These are phyloP conservation scores for Gnathonemus echidnorhynchus DNA, from an alignment of 2,113 vertebrate genomes.

Conservation along the genomic window DNA sequence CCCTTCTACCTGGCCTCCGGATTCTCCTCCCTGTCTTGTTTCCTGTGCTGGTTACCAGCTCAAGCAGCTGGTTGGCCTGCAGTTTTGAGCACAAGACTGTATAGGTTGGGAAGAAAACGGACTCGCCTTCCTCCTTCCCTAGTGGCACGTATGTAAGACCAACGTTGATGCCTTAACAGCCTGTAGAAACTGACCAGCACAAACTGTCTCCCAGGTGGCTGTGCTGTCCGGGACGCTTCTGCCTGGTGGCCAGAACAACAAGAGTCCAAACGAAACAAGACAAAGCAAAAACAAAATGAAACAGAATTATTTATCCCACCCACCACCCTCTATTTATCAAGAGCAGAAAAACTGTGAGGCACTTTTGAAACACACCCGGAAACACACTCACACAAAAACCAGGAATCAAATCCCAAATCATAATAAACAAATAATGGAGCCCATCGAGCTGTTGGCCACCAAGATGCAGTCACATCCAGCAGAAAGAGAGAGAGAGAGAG, in stretches of 20 bases:
- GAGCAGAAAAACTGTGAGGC: constrained; percentile 99
- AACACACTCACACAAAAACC: constrained; percentile 60
- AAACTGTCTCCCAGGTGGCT: constrained; percentile 22
- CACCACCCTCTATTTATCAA: constrained; percentile 73
- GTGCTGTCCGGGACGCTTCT: constrained; percentile 44
- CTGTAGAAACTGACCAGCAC: constrained; percentile 19
- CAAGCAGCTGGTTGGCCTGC: neutral
- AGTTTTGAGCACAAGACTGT: constrained; percentile 40
- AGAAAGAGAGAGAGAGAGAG: constrained; percentile 56
- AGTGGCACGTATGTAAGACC: neutral
- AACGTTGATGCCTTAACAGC: neutral
- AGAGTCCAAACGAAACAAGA: constrained; percentile 25
- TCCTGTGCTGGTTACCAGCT: neutral
- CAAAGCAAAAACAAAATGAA: constrained; percentile 4
- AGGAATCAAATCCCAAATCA: constrained; percentile 57
- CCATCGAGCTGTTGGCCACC: constrained; percentile 55
- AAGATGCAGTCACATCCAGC: constrained; percentile 50
- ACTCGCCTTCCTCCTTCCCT: neutral
- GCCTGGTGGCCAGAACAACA: constrained; percentile 51
- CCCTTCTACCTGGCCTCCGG: constrained; percentile 35
- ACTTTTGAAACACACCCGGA: constrained; percentile 97
- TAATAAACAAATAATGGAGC: constrained; percentile 40
- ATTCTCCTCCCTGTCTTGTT: constrained; percentile 31
- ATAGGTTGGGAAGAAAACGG: constrained; percentile 45
- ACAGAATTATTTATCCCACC: constrained; percentile 36